phyloP scores from a whole-genome alignment of 2,888 invertebrate genomes.

The Rhopalosiphum nymphaeae region DNA sequence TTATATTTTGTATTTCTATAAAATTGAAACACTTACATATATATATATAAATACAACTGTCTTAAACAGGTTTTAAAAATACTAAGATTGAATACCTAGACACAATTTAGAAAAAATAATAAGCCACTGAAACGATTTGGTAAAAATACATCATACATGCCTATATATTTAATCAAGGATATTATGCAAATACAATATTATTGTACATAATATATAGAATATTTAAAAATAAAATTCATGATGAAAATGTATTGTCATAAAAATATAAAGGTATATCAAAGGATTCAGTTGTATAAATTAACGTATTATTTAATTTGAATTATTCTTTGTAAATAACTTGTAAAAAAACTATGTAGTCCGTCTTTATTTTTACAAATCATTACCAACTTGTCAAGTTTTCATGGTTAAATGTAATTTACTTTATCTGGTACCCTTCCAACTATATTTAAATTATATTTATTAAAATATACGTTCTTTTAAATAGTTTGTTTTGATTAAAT shows the following conservation, averaged over 20 bases:
- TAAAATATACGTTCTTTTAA: neutral
- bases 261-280: neutral
- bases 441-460: neutral
- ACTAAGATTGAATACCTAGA: neutral
- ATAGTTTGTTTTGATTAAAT: slow-evolving; percentile 13
- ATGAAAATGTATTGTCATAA: neutral
- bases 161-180: neutral
- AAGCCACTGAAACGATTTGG: neutral
- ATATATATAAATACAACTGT: too few species aligned
- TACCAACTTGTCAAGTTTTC: slow-evolving; percentile 13
- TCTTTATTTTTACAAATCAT: slow-evolving; percentile 36
- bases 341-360: neutral
- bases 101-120: neutral
- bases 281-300: neutral
- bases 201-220: neutral
- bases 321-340: neutral
- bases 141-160: neutral
- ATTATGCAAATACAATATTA: neutral
- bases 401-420: slow-evolving; percentile 14
- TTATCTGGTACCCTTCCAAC: neutral
- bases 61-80: neutral
- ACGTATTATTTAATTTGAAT: neutral
- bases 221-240: neutral
- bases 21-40: neutral
- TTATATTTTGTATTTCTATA: neutral